Evolutionary conservation across 2,888 invertebrate species (phyloP).

Genomic region (Orthosia cruda): DNA sequence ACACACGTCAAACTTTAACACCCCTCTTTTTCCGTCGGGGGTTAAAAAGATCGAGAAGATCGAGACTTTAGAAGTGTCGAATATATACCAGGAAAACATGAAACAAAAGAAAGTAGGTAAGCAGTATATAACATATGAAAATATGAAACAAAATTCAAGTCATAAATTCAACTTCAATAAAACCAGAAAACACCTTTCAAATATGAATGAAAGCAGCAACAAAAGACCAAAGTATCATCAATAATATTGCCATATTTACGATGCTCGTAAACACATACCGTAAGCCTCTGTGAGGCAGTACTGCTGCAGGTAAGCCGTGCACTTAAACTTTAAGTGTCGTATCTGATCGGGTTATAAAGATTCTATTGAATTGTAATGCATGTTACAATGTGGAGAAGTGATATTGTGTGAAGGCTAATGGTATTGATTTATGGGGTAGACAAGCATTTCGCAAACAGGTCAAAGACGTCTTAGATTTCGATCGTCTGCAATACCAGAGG

Average conservation of each 20-base stretch:
- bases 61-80: too few relatives aligned
- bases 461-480: too few relatives aligned
- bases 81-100: neutral
- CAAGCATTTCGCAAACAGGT: neutral
- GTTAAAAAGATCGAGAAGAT: too few relatives aligned
- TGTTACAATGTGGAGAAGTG: slow-evolving; percentile 38
- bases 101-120: neutral
- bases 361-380: slow-evolving; percentile 48
- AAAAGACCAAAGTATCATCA: slow-evolving; percentile 61
- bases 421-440: neutral
- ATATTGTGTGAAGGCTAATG: slow-evolving; percentile 6
- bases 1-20: too few relatives aligned
- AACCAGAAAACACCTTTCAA: slow-evolving; percentile 6
- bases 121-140: neutral
- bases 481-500: too few relatives aligned
- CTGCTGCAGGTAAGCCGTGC: slow-evolving; percentile 17
- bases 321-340: slow-evolving; percentile 50
- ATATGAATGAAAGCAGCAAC: slow-evolving; percentile 45
- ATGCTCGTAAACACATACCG: slow-evolving; percentile 68
- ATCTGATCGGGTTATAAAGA: slow-evolving; percentile 52
- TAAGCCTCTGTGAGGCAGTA: slow-evolving; percentile 23
- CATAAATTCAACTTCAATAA: slow-evolving; percentile 7
- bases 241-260: slow-evolving; percentile 69
- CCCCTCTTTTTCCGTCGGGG: too few relatives aligned
- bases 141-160: neutral